Conservation (phyloP, 2,113 vertebrate species). For the Acanthisitta chloris region DNA sequence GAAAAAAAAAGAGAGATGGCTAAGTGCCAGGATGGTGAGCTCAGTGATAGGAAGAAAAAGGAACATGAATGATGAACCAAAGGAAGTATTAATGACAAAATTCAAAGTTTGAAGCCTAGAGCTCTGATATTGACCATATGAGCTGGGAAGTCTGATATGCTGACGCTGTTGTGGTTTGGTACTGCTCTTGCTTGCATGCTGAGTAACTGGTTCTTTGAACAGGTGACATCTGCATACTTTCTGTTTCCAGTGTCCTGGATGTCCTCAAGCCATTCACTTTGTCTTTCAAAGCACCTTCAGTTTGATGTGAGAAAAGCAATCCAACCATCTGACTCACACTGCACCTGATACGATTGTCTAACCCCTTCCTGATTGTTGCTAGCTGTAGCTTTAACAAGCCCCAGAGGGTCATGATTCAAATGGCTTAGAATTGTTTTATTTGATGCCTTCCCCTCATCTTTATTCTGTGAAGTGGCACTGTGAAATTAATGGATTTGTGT, state of each 20-base stretch:
- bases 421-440: background rate
- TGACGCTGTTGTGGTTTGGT: background rate
- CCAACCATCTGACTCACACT: accelerated
- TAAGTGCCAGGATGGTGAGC: background rate
- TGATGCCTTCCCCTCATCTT: background rate
- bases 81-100: background rate
- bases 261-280: background rate
- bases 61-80: background rate
- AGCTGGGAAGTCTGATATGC: background rate
- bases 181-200: background rate
- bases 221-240: background rate
- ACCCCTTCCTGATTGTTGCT: background rate
- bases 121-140: background rate
- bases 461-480: background rate
- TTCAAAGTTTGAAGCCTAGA: background rate
- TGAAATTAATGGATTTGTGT: background rate
- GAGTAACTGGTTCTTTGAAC: background rate
- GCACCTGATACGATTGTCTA: background rate
- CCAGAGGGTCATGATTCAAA: background rate
- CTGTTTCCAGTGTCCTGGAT: background rate
- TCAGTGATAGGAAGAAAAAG: background rate
- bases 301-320: background rate
- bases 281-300: background rate
- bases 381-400: background rate
- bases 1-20: background rate